Percentiles rank a stretch among this genome's conserved stretches.
Conservation (phyloP, 2,888 invertebrate genomes). For the Drosophila mayaguana region DNA sequence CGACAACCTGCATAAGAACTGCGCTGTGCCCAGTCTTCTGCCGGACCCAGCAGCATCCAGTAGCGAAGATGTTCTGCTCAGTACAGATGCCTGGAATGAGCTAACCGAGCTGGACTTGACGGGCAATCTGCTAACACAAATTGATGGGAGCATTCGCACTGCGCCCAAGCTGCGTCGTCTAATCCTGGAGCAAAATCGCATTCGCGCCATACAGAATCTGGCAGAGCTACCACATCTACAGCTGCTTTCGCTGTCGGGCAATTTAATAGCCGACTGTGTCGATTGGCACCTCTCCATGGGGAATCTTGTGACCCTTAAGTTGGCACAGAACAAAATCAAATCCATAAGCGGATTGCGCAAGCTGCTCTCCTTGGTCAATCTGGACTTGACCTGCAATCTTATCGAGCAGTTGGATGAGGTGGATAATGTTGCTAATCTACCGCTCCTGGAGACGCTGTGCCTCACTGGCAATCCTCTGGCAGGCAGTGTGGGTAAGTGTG, state of each 20-base stretch:
- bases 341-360: constrained; percentile 91
- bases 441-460: constrained; percentile 94
- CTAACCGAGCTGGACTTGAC: constrained; percentile 91
- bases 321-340: constrained; percentile 93
- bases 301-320: constrained; percentile 93
- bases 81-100: constrained; percentile 87
- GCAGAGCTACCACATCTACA: constrained; percentile 92
- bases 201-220: constrained; percentile 91
- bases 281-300: constrained; percentile 94
- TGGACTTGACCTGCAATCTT: constrained; percentile 95
- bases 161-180: constrained; percentile 90
- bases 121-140: constrained; percentile 90
- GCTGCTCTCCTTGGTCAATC: constrained; percentile 92
- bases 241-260: constrained; percentile 92
- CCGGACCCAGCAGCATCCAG: constrained; percentile 38
- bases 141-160: constrained; percentile 93
- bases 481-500: constrained; percentile 84
- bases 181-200: constrained; percentile 91
- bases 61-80: constrained; percentile 31
- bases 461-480: constrained; percentile 96
- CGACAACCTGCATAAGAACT: constrained; percentile 91
- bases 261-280: constrained; percentile 90
- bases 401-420: constrained; percentile 93
- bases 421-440: constrained; percentile 91
- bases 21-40: constrained; percentile 65